Evolutionary conservation across 2,797 vertebrate genomes (phyloP).

Genomic region (Polyboroides typus): DNA sequence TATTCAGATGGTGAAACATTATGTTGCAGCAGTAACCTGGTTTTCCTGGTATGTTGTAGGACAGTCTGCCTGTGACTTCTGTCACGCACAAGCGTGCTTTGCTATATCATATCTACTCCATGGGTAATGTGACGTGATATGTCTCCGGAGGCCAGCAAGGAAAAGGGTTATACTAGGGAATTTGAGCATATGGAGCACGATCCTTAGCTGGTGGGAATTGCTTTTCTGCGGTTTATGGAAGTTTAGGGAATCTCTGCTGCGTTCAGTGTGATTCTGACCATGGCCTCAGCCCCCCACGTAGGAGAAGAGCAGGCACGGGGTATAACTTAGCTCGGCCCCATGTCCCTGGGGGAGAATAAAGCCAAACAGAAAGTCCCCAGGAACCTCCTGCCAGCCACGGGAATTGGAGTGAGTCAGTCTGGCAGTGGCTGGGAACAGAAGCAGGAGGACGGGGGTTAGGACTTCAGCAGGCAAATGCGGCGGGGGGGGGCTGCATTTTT

Average conservation of each 20-base stretch:
- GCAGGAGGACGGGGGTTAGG: background rate
- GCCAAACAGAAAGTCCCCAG: background rate
- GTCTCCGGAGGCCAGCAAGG: background rate
- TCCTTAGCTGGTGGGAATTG: background rate
- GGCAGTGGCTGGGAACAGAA: background rate
- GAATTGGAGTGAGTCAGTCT: background rate
- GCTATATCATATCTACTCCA: fast-evolving
- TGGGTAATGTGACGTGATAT: fast-evolving
- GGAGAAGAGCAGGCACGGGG: background rate
- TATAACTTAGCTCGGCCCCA: fast-evolving
- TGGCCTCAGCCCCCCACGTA: fast-evolving
- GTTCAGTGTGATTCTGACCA: background rate
- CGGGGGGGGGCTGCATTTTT: background rate
- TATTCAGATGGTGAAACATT: background rate
- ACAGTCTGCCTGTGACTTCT: background rate
- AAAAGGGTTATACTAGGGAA: background rate
- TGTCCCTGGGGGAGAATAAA: background rate
- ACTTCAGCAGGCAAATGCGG: background rate
- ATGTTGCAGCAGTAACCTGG: background rate
- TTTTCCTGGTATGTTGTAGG: background rate
- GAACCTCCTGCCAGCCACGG: background rate
- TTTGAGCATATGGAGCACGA: background rate
- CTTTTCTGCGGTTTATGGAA: background rate
- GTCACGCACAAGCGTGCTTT: fast-evolving
- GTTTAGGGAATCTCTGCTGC: background rate